phyloP scores from a whole-genome alignment of 2,888 invertebrate genomes.

The Steinernema hermaphroditum region DNA sequence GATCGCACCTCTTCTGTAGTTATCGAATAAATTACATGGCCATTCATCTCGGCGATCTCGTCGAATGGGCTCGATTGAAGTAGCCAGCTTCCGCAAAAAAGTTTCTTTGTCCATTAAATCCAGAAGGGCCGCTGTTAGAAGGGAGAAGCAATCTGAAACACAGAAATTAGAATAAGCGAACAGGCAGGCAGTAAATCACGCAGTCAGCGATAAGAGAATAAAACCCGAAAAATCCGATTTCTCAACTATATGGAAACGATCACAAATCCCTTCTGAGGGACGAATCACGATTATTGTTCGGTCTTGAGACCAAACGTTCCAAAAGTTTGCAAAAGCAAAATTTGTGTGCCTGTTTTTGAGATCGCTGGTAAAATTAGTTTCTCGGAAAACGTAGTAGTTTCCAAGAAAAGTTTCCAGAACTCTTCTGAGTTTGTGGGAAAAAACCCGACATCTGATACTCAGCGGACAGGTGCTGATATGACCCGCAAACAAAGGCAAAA shows the following conservation, averaged over 20 bases:
- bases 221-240: background rate
- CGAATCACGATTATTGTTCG: too few relatives aligned
- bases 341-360: too few relatives aligned
- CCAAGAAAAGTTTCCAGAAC: too few relatives aligned
- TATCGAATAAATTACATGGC: background rate
- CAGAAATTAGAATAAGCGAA: background rate
- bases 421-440: too few relatives aligned
- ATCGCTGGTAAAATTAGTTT: too few relatives aligned
- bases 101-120: background rate
- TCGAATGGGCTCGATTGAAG: background rate
- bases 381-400: too few relatives aligned
- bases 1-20: background rate
- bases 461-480: too few relatives aligned
- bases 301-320: too few relatives aligned
- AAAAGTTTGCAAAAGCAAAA: background rate
- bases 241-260: background rate
- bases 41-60: conserved; percentile 1
- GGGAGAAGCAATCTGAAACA: background rate
- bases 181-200: background rate
- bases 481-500: too few relatives aligned
- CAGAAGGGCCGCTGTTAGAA: too few relatives aligned
- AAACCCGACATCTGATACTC: too few relatives aligned
- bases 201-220: background rate
- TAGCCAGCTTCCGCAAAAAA: background rate
- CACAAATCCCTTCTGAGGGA: too few relatives aligned